A percentile compares a stretch with the other conserved stretches of the same genome.
Conservation (phyloP, 53 echinoderm and acorn worm genomes). For the Echinarachnius parma region DNA sequence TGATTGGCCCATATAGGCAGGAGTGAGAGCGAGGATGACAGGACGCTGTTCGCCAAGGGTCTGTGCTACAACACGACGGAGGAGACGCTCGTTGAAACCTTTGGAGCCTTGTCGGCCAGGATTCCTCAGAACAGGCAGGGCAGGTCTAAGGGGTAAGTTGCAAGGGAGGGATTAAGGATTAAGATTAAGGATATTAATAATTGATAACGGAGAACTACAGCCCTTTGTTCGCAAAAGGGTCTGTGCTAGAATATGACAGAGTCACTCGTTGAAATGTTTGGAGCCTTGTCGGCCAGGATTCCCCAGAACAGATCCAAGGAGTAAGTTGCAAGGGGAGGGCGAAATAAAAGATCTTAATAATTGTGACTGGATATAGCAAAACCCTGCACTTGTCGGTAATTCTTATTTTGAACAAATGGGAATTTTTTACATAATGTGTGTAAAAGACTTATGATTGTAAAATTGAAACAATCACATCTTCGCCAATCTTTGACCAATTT, state of each 20-base stretch:
- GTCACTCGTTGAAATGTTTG: slow-evolving; percentile 49
- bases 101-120: slow-evolving; percentile 46
- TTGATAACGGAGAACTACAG: no score
- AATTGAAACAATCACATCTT: no score
- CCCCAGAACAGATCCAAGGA: slow-evolving; percentile 26
- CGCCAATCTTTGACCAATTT: no score
- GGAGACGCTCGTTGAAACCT: slow-evolving; percentile 51
- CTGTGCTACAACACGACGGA: slow-evolving; percentile 57
- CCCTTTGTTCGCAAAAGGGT: no score
- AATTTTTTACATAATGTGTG: no score
- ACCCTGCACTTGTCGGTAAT: no score
- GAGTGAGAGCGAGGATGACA: slow-evolving; percentile 39
- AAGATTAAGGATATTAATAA: neutral
- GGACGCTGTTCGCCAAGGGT: slow-evolving; percentile 68
- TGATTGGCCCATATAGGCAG: neutral
- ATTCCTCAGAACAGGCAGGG: slow-evolving; percentile 23
- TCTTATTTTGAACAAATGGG: no score
- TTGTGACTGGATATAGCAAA: no score
- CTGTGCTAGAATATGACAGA: slow-evolving; percentile 56
- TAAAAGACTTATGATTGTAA: no score
- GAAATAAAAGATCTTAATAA: no score
- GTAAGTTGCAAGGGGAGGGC: no score
- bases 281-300: slow-evolving; percentile 43
- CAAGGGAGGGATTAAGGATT: no score
- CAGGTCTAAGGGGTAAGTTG: slow-evolving; percentile 33